Evolutionary conservation across 2,797 vertebrate species (phyloP).

Genomic region (Enteromius paludinosus): DNA sequence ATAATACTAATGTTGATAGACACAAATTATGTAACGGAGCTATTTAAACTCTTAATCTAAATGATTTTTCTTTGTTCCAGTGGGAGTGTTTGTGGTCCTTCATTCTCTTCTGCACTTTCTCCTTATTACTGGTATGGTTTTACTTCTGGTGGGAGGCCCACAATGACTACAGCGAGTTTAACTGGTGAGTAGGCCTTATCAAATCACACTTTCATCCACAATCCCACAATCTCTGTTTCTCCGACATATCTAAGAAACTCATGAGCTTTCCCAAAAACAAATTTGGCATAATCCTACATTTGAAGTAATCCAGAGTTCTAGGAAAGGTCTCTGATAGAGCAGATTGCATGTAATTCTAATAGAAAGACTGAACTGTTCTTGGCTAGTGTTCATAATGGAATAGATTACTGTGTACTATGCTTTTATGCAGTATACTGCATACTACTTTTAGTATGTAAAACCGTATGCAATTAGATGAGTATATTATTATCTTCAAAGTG

Average conservation of each 20-base stretch:
- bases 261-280: slow-evolving; percentile 53
- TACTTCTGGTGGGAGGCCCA: slow-evolving; percentile 85
- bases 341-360: slow-evolving; percentile 27
- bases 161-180: slow-evolving; percentile 83
- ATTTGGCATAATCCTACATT: slow-evolving; percentile 58
- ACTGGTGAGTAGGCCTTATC: slow-evolving; percentile 74
- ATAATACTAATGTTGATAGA: slow-evolving; percentile 6
- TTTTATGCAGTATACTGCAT: neutral
- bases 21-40: neutral
- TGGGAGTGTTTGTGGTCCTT: slow-evolving; percentile 83
- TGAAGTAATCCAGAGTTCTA: slow-evolving; percentile 37
- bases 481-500: neutral
- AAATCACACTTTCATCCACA: neutral
- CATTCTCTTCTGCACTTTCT: slow-evolving; percentile 79
- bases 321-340: slow-evolving; percentile 32
- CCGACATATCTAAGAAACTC: neutral
- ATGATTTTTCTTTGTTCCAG: slow-evolving; percentile 60
- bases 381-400: neutral
- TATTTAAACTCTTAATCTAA: neutral
- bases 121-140: slow-evolving; percentile 80
- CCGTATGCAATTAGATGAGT: neutral
- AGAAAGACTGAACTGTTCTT: slow-evolving; percentile 8
- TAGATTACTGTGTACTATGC: neutral
- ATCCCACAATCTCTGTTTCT: neutral
- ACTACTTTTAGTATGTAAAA: neutral